Evolutionary conservation across 2,888 invertebrate genomes (phyloP), one percentile per base, ranked within the genome.

Genomic region (Meiosimyza decipiens): DNA sequence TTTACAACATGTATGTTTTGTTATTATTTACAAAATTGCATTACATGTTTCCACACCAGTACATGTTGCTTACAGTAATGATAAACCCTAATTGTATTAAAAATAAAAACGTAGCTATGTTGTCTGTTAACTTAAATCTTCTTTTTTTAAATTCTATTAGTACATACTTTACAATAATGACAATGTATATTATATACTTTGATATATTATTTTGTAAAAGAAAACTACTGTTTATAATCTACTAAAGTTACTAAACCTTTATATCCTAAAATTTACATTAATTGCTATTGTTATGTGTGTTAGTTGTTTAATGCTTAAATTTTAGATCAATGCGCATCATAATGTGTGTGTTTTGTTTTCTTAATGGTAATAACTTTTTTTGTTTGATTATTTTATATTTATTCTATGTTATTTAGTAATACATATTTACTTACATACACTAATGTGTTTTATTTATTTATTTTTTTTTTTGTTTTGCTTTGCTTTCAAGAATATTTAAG

Each of bases 401-500:
- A 47, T 40, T 28, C 47, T 50, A 64, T 40, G 13, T 28, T 64
- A 50, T 49, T 18, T 59, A 57, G 59, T 59, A 68, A 68, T 68
- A 59, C 68, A 68, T 68, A 68, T 68, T 68, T n/a, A 57, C 57
- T 68, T 68, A 59, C 50, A 68, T 68, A 50, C n/a, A n/a, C 51
- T 49, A 68, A 40, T 2, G 18, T 57, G 57, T 22, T 57, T 15
- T 57, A 13, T 18, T 18, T 57, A n/a, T n/a, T n/a, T n/a, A n/a
- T 57, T 57, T 15, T 11, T 15, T 49, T 55, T 49, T 47, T 51
- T 65, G n/a, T n/a, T n/a, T n/a, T n/a, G 9, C 22, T 22, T 66
- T 66, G 22, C 33, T 51, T 66, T 54, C 40, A 65, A n/a, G n/a
- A 49, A 52, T 65, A 52, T 22, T 54, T 54, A 12, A 13, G 67